Percentiles rank a stretch among this genome's conserved stretches.
These are phyloP conservation scores for Scopus umbretta DNA, from an alignment of 2,113 vertebrate species.

Conservation along the genomic window DNA sequence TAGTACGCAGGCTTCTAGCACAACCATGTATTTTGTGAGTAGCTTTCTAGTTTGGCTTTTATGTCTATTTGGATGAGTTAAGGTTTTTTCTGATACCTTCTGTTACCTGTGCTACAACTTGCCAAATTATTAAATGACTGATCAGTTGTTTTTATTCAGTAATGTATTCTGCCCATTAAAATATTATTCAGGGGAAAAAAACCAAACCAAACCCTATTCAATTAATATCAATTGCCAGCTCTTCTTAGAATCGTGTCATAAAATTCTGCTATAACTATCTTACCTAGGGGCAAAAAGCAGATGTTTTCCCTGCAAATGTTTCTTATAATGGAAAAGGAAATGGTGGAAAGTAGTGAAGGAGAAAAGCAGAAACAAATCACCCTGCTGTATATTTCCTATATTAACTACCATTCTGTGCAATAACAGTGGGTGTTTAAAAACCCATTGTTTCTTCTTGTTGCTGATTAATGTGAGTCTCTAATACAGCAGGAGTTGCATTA, in stretches of 20 bases:
- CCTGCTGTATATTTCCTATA: background rate
- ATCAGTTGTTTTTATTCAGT: background rate
- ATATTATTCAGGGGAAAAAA: background rate
- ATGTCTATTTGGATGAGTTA: background rate
- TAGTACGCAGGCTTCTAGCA: background rate
- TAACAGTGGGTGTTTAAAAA: background rate
- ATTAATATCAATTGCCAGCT: background rate
- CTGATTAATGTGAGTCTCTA: background rate
- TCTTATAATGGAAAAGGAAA: background rate
- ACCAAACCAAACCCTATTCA: background rate
- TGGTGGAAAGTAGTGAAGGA: background rate
- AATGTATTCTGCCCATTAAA: background rate
- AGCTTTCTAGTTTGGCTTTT: background rate
- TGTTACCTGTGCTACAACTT: background rate
- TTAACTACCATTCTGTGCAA: background rate
- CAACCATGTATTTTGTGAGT: background rate
- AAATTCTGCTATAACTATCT: background rate
- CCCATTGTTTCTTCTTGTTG: background rate
- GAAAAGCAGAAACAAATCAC: background rate
- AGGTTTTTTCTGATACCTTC: background rate
- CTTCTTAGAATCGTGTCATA: background rate
- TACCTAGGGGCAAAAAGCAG: background rate
- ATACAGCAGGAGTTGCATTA: background rate
- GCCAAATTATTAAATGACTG: background rate
- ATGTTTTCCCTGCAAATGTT: background rate